Evolutionary conservation across 2,888 invertebrate genomes (phyloP).

Genomic region (Orthosia gothica): DNA sequence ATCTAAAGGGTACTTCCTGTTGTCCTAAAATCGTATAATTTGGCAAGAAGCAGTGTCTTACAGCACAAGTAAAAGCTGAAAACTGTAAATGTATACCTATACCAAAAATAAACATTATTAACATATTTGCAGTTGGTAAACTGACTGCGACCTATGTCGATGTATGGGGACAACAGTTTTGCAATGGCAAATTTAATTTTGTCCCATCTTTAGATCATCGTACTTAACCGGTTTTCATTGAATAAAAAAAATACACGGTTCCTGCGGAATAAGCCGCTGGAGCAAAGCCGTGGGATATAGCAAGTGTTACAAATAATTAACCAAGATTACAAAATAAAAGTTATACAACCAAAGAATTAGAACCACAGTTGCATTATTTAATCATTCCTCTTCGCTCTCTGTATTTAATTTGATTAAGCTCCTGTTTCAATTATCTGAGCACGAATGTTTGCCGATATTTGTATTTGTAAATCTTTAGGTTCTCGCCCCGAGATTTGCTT

Average conservation of each 20-base stretch:
- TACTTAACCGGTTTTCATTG: too few relatives aligned
- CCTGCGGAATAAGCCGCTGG: background rate
- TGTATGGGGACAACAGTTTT: too few relatives aligned
- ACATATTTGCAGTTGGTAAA: too few relatives aligned
- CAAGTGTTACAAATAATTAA: background rate
- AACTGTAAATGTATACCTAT: too few relatives aligned
- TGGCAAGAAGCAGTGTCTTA: too few relatives aligned
- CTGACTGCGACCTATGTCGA: too few relatives aligned
- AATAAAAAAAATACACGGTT: background rate
- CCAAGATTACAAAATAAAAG: background rate
- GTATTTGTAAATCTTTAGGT: slow-evolving; percentile 45
- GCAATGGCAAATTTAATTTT: too few relatives aligned
- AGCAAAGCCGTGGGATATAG: background rate
- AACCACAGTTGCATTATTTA: slow-evolving; percentile 14
- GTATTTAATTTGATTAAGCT: slow-evolving; percentile 51
- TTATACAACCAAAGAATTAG: slow-evolving; percentile 2
- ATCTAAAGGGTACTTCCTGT: too few relatives aligned
- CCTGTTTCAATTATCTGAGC: slow-evolving; percentile 41
- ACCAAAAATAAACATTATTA: too few relatives aligned
- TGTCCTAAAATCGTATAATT: too few relatives aligned
- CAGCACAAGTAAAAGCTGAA: too few relatives aligned
- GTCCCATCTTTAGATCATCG: too few relatives aligned
- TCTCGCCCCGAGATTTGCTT: slow-evolving; percentile 23
- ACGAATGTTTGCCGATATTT: slow-evolving; percentile 41
- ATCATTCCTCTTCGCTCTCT: background rate